Evolutionary conservation across 1,140 invertebrate species (phyloP), one percentile per base, ranked within the genome.

Genomic region (Hirudo medicinalis): DNA sequence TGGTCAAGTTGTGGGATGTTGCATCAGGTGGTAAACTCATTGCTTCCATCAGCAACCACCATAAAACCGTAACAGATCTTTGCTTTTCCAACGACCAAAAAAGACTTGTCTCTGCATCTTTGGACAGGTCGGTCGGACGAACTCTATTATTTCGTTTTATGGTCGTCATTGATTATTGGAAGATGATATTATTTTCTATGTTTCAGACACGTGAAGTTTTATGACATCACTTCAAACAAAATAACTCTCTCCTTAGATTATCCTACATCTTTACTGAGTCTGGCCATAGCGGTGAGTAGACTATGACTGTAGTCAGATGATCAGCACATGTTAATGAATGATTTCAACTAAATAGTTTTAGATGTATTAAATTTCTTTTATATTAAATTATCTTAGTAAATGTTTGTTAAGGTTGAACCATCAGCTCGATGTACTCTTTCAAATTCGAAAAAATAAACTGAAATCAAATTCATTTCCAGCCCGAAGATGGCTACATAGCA

Each of bases 1-100:
- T 91, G 82, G 88, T 98, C 0, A 89, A 89, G 82, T 88, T 97
- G 17, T 98, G 93, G 93, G 94, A 98, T 83, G 87, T 89, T 63
- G 85, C 95, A 54, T 86, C 89, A 73, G 90, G 90, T 70, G 92
- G 93, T 11, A 89, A 89, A 80, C 81, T 94, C 71, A 79, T 96
- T 15, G 87, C 89, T 17, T 93, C 76, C 87, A 87, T 57, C 87
- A 91, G 78, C 89, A 76, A 82, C 70, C 84, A 97, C 81, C 92
- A 97, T 79, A 97, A 97, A 85, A 94, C 93, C 2, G 87, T 97
- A 2, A 96, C 92, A 3, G 89, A 88, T 75, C 76, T 96, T 27
- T 82, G 86, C 66, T 79, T 79, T 70, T 77, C 77, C 27, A 89
- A 87, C 29, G 87, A 91, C 78, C 89, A 88, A 32, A 88, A 87